Base-by-base conservation (phyloP, 2,888 invertebrate genomes). In the Pterostichus niger region DNA sequence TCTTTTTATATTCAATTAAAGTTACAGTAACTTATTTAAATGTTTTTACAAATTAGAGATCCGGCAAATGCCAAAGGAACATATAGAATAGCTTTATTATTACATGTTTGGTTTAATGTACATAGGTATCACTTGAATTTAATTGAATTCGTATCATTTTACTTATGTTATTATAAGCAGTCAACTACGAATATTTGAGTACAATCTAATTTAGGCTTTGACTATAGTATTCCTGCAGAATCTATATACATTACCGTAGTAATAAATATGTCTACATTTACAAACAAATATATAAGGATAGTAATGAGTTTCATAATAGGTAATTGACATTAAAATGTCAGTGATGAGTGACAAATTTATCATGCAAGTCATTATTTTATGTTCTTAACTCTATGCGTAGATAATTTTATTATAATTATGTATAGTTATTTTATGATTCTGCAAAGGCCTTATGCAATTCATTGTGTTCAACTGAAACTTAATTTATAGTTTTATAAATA, bases 61-160 rank as follows among this genome's bases (percentile, higher is more conserved):
- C 79, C 59, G 79, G 79, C 79, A 24, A 49, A 68, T 68, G 68
- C 79, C 79, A 79, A 79, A 79, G 79, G 79, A 79, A 79, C 79
- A 68, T 79, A 77, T 10, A 77, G 77, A 52, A 68, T 79, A 79
- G 52, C 24, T 68, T 75, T 77, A 77, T 4, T 76, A 56, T 77
- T 79, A 68, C 33, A 79, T 64, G 64, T 68, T 79, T 79, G 49
- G 61, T 64, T 49, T 64, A 49, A 79, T 61, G 44, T 61, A 40
- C 61, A 78, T 46, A 61, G n/a, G 40, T 78, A 78, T 78, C 78
- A 78, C 78, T 61, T 78, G 15, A 52, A 77, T 40, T 40, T 40
- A 40, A 40, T 35, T 61, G 33, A 61, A 44, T 78, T 78, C 61
- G 61, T 71, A 71, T 71, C 13, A 44, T 46, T 13, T 71, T 49